These are phyloP conservation scores for Notarius lentiginosus DNA, from an alignment of 2,113 vertebrate genomes.

Conservation along the genomic window DNA sequence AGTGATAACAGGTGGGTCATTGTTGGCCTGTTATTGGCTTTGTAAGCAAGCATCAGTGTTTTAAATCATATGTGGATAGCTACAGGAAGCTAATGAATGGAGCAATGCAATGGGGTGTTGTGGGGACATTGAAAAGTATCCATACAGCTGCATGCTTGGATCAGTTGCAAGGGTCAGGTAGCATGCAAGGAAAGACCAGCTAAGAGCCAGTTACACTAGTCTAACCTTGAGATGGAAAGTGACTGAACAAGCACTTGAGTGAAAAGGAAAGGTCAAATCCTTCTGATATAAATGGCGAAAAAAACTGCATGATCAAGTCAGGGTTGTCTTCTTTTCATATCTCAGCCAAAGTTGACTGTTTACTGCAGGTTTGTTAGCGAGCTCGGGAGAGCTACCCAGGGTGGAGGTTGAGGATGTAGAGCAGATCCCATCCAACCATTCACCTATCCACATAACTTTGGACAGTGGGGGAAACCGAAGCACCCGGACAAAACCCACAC, in stretches of 20 bases:
- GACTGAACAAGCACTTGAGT: background rate
- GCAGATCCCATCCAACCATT: too few relatives aligned
- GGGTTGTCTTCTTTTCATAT: too few relatives aligned
- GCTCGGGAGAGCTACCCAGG: too few relatives aligned
- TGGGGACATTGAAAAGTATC: background rate
- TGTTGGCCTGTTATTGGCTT: background rate
- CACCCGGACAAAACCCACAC: too few relatives aligned
- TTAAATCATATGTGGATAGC: background rate
- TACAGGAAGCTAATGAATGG: background rate
- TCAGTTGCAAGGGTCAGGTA: background rate
- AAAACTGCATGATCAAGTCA: background rate
- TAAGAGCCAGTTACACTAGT: too few relatives aligned
- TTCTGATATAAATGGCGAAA: background rate
- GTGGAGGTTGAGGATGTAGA: too few relatives aligned
- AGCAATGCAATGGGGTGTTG: background rate
- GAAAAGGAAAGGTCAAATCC: background rate
- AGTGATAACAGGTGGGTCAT: background rate
- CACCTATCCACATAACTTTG: too few relatives aligned
- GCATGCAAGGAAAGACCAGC: background rate
- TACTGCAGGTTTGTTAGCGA: too few relatives aligned
- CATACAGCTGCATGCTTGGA: background rate
- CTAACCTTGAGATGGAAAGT: background rate
- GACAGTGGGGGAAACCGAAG: too few relatives aligned
- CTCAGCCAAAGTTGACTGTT: too few relatives aligned
- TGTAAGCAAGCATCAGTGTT: background rate